Conservation (phyloP, 2,113 vertebrate genomes). For the Athene cunicularia region DNA sequence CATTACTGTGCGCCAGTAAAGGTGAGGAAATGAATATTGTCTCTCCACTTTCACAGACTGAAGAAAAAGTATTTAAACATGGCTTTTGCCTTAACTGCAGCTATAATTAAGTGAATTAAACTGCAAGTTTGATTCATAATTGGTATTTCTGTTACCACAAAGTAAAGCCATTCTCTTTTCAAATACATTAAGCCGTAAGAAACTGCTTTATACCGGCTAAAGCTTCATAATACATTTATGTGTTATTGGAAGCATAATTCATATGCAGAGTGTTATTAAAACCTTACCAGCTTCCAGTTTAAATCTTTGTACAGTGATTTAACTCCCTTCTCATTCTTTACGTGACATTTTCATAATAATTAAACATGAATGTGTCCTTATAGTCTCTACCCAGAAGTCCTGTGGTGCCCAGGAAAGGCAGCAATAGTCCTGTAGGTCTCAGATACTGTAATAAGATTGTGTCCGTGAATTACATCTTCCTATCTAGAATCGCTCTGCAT, state of each 20-base stretch:
- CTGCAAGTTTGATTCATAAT: background rate
- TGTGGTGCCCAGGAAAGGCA: background rate
- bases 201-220: background rate
- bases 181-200: background rate
- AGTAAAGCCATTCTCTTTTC: background rate
- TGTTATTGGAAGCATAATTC: slow-evolving; percentile 39
- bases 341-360: slow-evolving; percentile 7
- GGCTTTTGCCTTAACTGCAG: background rate
- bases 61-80: background rate
- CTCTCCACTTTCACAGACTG: background rate
- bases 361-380: background rate
- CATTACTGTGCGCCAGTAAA: background rate
- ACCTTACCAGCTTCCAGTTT: background rate
- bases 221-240: slow-evolving; percentile 9
- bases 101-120: slow-evolving; percentile 7
- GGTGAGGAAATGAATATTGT: background rate
- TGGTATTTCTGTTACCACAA: slow-evolving; percentile 6
- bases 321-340: background rate
- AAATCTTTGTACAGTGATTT: slow-evolving; percentile 34
- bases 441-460: background rate
- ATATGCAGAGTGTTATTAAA: slow-evolving; percentile 21
- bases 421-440: background rate
- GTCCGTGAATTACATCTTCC: background rate
- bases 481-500: background rate
- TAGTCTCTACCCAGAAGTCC: background rate